phyloP scores from a whole-genome alignment of 2,113 vertebrate genomes.

The Bubo scandiacus region DNA sequence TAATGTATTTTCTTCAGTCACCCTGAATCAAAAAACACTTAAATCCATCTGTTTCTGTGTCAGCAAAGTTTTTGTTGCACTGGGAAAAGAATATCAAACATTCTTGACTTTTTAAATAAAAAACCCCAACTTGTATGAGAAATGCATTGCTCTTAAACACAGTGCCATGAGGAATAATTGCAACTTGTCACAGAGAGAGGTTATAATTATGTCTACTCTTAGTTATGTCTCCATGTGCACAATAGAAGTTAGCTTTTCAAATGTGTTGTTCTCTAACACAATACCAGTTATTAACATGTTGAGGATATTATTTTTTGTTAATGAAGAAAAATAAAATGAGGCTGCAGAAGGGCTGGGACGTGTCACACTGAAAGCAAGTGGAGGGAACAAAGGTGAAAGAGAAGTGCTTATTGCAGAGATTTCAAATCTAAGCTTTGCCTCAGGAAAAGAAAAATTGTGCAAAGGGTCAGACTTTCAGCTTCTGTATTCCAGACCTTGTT shows the following conservation, averaged over 20 bases:
- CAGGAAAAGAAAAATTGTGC: background rate
- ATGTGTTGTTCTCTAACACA: slow-evolving; percentile 22
- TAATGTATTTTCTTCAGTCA: background rate
- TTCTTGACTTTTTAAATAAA: background rate
- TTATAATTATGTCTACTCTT: slow-evolving; percentile 58
- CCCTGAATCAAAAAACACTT: background rate
- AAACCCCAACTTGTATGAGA: background rate
- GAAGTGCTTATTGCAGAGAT: background rate
- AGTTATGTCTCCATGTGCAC: slow-evolving; percentile 19
- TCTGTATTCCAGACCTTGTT: background rate
- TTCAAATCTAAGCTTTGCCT: background rate
- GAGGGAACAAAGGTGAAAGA: background rate
- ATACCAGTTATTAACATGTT: slow-evolving; percentile 40
- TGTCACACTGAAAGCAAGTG: background rate
- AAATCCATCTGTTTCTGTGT: slow-evolving; percentile 26
- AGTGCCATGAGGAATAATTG: slow-evolving; percentile 41
- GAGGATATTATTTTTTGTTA: slow-evolving; percentile 49
- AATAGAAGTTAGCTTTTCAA: slow-evolving; percentile 46
- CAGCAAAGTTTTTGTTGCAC: slow-evolving; percentile 4
- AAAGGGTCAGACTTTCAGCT: background rate
- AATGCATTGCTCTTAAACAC: slow-evolving; percentile 1
- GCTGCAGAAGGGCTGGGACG: background rate
- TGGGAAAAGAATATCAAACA: slow-evolving; percentile 5
- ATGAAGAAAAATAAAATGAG: slow-evolving; percentile 23
- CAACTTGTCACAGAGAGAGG: slow-evolving; percentile 44